A percentile compares a stretch with the other conserved stretches of the same genome.
phyloP scores from a whole-genome alignment of 2,113 vertebrate genomes.

The Chaetodon auriga region DNA sequence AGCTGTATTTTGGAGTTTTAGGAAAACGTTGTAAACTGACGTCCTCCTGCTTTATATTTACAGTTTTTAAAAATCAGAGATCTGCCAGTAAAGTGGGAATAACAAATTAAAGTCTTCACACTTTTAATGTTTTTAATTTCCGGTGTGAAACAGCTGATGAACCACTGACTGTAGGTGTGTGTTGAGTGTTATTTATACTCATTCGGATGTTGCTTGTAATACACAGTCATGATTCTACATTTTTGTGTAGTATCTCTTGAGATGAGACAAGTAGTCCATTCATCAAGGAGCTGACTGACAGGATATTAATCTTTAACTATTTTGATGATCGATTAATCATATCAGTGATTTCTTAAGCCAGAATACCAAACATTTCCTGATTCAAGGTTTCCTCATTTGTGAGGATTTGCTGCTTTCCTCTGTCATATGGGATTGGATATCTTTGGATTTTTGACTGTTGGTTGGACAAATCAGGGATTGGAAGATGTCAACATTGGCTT shows the following conservation, averaged over 20 bases:
- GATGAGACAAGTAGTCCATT: not conserved
- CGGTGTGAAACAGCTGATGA: conserved; percentile 18
- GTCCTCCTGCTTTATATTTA: not conserved
- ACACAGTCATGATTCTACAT: not conserved
- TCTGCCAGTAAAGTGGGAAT: not conserved
- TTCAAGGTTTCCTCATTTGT: not conserved
- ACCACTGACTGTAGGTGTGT: not conserved
- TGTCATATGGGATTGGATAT: not conserved
- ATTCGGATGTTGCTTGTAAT: not conserved
- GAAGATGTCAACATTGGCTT: not conserved
- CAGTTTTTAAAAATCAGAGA: not conserved
- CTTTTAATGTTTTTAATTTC: not conserved
- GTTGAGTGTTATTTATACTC: not conserved
- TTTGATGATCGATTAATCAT: not conserved
- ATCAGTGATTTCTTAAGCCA: not conserved
- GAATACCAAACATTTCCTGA: not conserved
- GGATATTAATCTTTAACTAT: not conserved
- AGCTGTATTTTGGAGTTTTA: not conserved
- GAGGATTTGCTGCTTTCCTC: not conserved
- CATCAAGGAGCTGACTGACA: not conserved
- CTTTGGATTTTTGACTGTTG: not conserved
- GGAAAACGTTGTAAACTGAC: not conserved
- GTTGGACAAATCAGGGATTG: not conserved
- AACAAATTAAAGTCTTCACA: not conserved
- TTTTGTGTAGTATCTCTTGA: not conserved